These are phyloP conservation scores for Salvator merianae DNA, from an alignment of 2,113 vertebrate genomes.

Conservation along the genomic window DNA sequence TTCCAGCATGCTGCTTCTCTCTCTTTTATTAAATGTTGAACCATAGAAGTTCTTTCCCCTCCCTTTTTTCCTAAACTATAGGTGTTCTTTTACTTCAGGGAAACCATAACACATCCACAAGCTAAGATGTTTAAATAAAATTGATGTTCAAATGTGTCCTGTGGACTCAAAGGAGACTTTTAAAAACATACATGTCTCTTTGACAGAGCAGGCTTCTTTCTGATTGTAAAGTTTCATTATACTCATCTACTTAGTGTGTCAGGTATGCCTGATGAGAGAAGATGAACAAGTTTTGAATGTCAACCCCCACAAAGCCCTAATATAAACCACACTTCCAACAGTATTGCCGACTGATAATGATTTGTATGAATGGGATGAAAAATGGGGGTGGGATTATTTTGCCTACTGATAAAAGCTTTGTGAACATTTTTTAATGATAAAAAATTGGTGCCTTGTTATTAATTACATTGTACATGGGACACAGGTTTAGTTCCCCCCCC, in stretches of 20 bases:
- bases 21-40: slow-evolving; percentile 19
- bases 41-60: slow-evolving; percentile 23
- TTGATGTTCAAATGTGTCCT: slow-evolving; percentile 63
- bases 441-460: slow-evolving; percentile 75
- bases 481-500: slow-evolving; percentile 42
- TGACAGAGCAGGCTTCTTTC: slow-evolving; percentile 17
- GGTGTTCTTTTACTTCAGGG: slow-evolving; percentile 30
- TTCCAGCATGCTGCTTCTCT: background rate
- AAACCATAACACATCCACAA: slow-evolving; percentile 27
- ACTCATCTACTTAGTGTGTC: slow-evolving; percentile 41
- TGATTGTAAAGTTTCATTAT: slow-evolving; percentile 55
- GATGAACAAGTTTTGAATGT: slow-evolving; percentile 27
- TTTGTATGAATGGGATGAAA: slow-evolving; percentile 16
- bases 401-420: slow-evolving; percentile 55
- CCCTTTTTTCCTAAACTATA: background rate
- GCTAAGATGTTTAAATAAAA: slow-evolving; percentile 49
- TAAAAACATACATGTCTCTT: slow-evolving; percentile 31
- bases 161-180: slow-evolving; percentile 64
- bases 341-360: slow-evolving; percentile 42
- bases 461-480: slow-evolving; percentile 60
- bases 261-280: slow-evolving; percentile 24
- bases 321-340: slow-evolving; percentile 17
- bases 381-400: slow-evolving; percentile 40
- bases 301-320: background rate
- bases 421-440: slow-evolving; percentile 65